Evolutionary conservation across 2,888 invertebrate genomes (phyloP), one percentile per base, ranked within the genome.

Genomic region (Aleiodes testaceus): DNA sequence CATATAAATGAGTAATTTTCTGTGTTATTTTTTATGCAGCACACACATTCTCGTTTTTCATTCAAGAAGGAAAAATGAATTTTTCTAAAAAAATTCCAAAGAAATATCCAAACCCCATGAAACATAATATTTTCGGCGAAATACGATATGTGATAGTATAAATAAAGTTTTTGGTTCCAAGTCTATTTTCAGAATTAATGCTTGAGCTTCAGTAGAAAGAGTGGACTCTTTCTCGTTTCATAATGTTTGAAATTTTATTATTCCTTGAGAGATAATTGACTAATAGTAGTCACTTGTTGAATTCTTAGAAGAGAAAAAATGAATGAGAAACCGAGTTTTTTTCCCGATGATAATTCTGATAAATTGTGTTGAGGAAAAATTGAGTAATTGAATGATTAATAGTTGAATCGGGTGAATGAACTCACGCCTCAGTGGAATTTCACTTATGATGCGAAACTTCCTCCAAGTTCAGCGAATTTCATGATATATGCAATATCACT

Each of bases 161-260:
- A 79, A 80, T 80, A 80, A 79, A 26, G 26, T 69, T 72, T n/a
- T 78, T 76, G 74, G 76, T 76, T 73, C 70, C 69, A 75, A 67
- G 71, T 79, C 81, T 83, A 82, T 83, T 84, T 81, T 70, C 75
- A 74, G 80, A 73, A 80, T 82, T 79, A 79, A 82, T 77, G 77
- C 72, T 42, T 11, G 59, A 59, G 36, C 59, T 16, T 36, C 7
- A 26, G 59, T 49, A 16, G 49, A 36, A 36, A 42, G 59, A 59
- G 30, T 14, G 59, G 36, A 6, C 36, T 18, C 14, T 42, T 16
- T 42, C 42, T 59, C 18, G 42, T 14, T 16, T 42, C 14, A 30
- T 16, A 14, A 7, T 36, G 14, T 12, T 30, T 6, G 6, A 55
- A 2, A 14, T 36, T 36, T 18, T 18, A 42, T 36, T 42, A 36